A percentile compares a stretch with the other conserved stretches of the same genome.
These are phyloP conservation scores for Sturnus vulgaris DNA, from an alignment of 2,113 vertebrate species.

Conservation along the genomic window DNA sequence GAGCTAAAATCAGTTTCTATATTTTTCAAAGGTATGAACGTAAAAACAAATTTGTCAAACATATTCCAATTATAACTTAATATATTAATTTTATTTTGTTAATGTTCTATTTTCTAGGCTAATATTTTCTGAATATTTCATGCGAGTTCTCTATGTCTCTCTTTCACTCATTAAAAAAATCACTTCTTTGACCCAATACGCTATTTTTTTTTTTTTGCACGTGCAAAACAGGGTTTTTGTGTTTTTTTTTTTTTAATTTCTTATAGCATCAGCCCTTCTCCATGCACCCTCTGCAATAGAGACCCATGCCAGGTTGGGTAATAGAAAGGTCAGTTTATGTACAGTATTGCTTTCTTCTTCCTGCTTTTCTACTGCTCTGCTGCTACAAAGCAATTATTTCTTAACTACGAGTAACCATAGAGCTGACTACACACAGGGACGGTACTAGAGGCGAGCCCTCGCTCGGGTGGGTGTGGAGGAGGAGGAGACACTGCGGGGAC, in stretches of 20 bases:
- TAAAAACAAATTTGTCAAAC: conserved; percentile 81
- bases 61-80: conserved; percentile 87
- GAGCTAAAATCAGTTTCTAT: conserved; percentile 81
- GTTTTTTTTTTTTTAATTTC: conserved; percentile 35
- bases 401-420: conserved; percentile 76
- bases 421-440: conserved; percentile 77
- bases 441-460: conserved; percentile 73
- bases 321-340: conserved; percentile 79
- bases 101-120: conserved; percentile 79
- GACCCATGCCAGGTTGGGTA: conserved; percentile 79
- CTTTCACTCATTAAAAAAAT: conserved; percentile 71
- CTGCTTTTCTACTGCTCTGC: conserved; percentile 81
- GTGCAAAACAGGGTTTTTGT: conserved; percentile 78
- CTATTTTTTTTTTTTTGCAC: conserved; percentile 66
- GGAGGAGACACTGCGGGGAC: conserved; percentile 10
- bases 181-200: conserved; percentile 77
- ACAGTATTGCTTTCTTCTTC: conserved; percentile 86
- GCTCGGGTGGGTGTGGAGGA: not conserved
- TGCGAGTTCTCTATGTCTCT: conserved; percentile 75
- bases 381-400: conserved; percentile 80
- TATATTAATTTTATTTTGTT: conserved; percentile 85
- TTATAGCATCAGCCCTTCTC: conserved; percentile 78
- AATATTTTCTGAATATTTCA: conserved; percentile 80
- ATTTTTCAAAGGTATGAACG: conserved; percentile 77
- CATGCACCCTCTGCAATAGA: conserved; percentile 79